Evolutionary conservation across 53 echinoderm and acorn worm species (phyloP).

Genomic region (Crossaster papposus): DNA sequence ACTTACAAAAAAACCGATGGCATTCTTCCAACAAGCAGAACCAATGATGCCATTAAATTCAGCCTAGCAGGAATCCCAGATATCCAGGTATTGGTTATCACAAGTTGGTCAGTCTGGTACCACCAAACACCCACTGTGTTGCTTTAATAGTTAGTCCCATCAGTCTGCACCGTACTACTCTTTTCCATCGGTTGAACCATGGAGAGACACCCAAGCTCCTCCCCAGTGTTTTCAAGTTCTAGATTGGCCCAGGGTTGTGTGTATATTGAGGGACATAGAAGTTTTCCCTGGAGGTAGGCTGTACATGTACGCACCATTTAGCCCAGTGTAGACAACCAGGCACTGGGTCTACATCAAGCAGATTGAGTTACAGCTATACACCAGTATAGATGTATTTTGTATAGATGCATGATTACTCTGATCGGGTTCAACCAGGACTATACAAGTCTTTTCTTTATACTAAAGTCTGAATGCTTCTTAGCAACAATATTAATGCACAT

Average conservation of each 20-base stretch:
- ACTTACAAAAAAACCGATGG: no score
- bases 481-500: no score
- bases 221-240: constrained; percentile 48
- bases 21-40: no score
- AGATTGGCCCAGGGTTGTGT: constrained; percentile 21
- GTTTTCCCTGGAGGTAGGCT: not conserved
- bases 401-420: no score
- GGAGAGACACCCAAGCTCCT: constrained; percentile 9
- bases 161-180: constrained; percentile 10
- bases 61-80: not conserved
- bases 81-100: constrained; percentile 8
- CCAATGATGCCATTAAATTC: not conserved
- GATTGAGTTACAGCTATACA: constrained; percentile 39
- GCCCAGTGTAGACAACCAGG: not conserved
- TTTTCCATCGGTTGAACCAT: constrained; percentile 27
- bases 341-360: constrained; percentile 29
- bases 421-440: no score
- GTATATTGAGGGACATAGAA: not conserved
- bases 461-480: no score
- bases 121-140: constrained; percentile 7
- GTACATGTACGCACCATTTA: not conserved
- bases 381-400: not conserved
- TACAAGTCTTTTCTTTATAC: no score
- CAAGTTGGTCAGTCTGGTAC: not conserved
- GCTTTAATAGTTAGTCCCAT: no score